These are phyloP conservation scores for Phaenicophaeus curvirostris DNA, from an alignment of 2,797 vertebrate genomes.

Conservation along the genomic window DNA sequence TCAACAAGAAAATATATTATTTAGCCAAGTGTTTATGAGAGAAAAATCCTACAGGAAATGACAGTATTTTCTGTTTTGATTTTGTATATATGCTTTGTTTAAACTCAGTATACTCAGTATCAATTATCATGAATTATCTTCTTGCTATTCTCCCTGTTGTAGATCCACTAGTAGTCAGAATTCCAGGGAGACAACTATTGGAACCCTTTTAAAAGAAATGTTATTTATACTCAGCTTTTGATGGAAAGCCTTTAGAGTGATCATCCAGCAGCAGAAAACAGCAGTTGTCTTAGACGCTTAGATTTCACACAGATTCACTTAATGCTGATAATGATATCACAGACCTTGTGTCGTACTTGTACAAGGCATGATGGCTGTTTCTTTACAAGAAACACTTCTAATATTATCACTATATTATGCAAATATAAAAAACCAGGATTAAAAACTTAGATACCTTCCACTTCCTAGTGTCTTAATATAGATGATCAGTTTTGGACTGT, in stretches of 20 bases:
- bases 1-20: background rate
- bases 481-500: background rate
- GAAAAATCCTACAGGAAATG: background rate
- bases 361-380: background rate
- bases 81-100: conserved; percentile 38
- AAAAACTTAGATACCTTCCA: background rate
- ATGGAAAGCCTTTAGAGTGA: conserved; percentile 18
- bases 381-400: background rate
- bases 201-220: conserved; percentile 57
- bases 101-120: conserved; percentile 11
- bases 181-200: conserved; percentile 26
- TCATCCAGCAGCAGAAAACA: background rate
- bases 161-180: conserved; percentile 25
- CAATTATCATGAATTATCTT: conserved; percentile 40
- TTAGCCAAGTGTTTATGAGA: background rate
- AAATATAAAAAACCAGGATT: background rate
- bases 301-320: background rate
- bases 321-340: background rate
- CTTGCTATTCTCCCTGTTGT: conserved; percentile 40
- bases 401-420: background rate
- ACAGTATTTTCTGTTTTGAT: background rate
- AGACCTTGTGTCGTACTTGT: background rate
- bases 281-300: background rate
- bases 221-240: conserved; percentile 27
- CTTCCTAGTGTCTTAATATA: background rate